Conservation (phyloP, 2,888 invertebrate genomes). For the Dryobotodes eremita region DNA sequence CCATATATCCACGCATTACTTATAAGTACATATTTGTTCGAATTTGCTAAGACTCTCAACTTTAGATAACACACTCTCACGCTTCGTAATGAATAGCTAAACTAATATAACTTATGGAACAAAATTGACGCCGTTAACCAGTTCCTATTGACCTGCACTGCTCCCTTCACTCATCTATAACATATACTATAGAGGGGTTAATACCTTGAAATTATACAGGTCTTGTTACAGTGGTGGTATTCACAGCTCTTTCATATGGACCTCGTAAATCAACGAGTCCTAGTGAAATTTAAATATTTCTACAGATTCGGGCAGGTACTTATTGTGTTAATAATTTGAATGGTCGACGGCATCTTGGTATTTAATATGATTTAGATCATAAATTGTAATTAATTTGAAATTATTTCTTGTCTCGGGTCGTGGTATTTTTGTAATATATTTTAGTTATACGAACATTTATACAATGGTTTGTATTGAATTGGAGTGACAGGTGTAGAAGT, state of each 20-base stretch:
- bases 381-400: constrained; percentile 77
- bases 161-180: constrained; percentile 32
- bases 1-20: constrained; percentile 48
- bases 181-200: constrained; percentile 31
- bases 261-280: constrained; percentile 84
- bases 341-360: constrained; percentile 69
- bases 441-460: constrained; percentile 63
- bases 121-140: constrained; percentile 71
- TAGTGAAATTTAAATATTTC: constrained; percentile 84
- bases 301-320: constrained; percentile 71
- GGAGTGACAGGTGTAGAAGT: neutral
- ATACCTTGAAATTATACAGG: constrained; percentile 35
- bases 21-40: constrained; percentile 61
- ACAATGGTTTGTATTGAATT: constrained; percentile 59
- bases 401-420: constrained; percentile 73
- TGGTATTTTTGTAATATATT: constrained; percentile 71
- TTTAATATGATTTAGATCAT: constrained; percentile 74
- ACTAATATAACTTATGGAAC: constrained; percentile 77
- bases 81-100: constrained; percentile 76
- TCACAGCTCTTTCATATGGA: constrained; percentile 84
- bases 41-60: constrained; percentile 69
- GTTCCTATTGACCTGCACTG: constrained; percentile 58
- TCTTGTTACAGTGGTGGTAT: constrained; percentile 71
- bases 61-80: constrained; percentile 75
- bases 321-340: constrained; percentile 73